These are phyloP conservation scores for Squalus acanthias DNA, from an alignment of 2,797 vertebrate species.

Conservation along the genomic window DNA sequence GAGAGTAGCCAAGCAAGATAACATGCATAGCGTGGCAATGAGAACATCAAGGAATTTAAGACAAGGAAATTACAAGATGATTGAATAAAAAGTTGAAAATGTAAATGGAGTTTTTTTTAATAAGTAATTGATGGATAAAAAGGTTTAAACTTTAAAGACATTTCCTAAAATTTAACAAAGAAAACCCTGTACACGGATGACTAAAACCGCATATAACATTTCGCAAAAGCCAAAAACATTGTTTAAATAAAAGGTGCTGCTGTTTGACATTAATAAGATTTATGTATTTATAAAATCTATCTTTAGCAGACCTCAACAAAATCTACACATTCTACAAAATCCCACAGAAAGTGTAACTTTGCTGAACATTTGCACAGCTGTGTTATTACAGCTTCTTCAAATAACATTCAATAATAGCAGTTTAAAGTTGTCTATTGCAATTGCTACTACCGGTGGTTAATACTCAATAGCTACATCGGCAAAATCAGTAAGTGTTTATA, in stretches of 20 bases:
- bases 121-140: neutral
- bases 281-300: neutral
- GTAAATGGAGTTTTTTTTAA: too few species aligned
- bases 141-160: neutral
- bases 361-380: constrained; percentile 8
- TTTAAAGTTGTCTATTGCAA: neutral
- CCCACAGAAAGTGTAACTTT: neutral
- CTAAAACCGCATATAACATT: neutral
- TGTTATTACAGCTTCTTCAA: neutral
- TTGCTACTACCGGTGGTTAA: neutral
- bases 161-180: neutral
- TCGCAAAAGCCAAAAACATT: neutral
- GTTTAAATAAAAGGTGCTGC: neutral
- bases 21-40: neutral
- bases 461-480: neutral
- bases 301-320: neutral
- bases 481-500: neutral
- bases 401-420: neutral
- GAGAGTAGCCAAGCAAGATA: neutral
- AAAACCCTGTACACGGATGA: neutral
- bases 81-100: neutral
- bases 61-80: neutral
- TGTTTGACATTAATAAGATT: neutral
- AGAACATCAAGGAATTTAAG: neutral
- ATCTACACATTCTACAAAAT: neutral